Evolutionary conservation across 2,797 vertebrate genomes (phyloP), one percentile per base, ranked within the genome.

Genomic region (Poliocrania exsul): DNA sequence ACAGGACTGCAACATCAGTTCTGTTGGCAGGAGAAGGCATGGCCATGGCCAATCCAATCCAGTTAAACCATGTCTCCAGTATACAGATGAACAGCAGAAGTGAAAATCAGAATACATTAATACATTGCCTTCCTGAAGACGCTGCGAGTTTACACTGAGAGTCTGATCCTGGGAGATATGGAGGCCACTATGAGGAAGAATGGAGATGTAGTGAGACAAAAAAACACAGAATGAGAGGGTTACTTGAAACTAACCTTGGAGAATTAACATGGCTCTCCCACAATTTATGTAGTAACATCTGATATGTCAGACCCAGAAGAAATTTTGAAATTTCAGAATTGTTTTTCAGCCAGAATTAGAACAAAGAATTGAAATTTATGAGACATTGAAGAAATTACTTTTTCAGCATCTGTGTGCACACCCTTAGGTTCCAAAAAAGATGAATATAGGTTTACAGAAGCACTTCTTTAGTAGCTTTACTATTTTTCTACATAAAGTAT

Each of bases 41-140:
- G 86, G 65, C 44, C 69, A 72, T 86, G 75, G 92, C 93, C 92
- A 97, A 94, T 88, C 53, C 79, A 89, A 78, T 95, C 81, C 81
- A 93, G 86, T 92, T 87, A 96, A 92, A 75, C 51, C 40, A 49
- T 77, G 81, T 67, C 57, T 86, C 64, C 51, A 16, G 31, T 81
- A 81, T 28, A 38, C 21, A 80, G 71, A 85, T 61, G 42, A 92
- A 65, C 42, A 87, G 46, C 40, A 91, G 46, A 91, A 88, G 61
- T 65, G 65, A 40, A 79, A 83, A 92, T 81, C 31, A 81, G 53
- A 91, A 75, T 47, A 64, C 78, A 71, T 16, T 31, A 37, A 56
- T 69, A 23, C 16, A 20, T 60, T 83, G 24, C 42, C 44, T 88
- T 91, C 67, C 40, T 53, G 25, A 67, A 78, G 33, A 54, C 33